Base-by-base conservation (phyloP, 2,888 invertebrate species). In the Hydraecia micacea region DNA sequence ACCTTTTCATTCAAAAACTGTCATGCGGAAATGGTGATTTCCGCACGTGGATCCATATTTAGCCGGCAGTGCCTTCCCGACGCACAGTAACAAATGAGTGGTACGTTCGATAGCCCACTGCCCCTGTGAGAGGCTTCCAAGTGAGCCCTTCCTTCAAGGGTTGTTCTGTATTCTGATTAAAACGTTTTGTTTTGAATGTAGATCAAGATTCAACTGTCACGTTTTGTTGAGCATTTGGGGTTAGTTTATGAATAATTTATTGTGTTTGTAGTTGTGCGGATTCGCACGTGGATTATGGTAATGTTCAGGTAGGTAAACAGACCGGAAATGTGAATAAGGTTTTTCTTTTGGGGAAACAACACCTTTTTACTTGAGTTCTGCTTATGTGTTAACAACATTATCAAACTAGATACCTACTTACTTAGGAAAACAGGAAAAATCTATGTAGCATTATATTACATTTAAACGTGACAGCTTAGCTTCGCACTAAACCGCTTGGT, bases 41-140 rank as follows among this genome's bases (percentile, higher is more conserved):
- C 94, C 93, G 94, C 96, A 96, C 96, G 96, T 96, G 96, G 93
- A 94, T 93, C 92, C 88, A 92, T 94, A 92, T 90, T 91, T 90
- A 90, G 90, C 91, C 92, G 92, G 92, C 90, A 90, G 87, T 90
- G 93, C 92, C 90, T 93, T 91, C 89, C 89, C 92, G 92, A 94
- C 95, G 94, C 95, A 94, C 93, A 87, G 91, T 94, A 93, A 95
- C 95, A 95, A 95, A 95, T 95, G 95, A 95, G 93, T 93, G 95
- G 93, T 94, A 93, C 95, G 96, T 96, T 96, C 96, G 94, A 96
- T 96, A 97, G 96, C 96, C 96, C 96, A 96, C 94, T 97, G 96
- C 96, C 96, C 96, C 96, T 96, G 95, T 96, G 93, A 96, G 95
- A 94, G 94, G 92, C 92, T 94, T 93, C 92, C 91, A 92, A 94